Conservation (phyloP, 2,113 vertebrate genomes). For the Geothlypis trichas region DNA sequence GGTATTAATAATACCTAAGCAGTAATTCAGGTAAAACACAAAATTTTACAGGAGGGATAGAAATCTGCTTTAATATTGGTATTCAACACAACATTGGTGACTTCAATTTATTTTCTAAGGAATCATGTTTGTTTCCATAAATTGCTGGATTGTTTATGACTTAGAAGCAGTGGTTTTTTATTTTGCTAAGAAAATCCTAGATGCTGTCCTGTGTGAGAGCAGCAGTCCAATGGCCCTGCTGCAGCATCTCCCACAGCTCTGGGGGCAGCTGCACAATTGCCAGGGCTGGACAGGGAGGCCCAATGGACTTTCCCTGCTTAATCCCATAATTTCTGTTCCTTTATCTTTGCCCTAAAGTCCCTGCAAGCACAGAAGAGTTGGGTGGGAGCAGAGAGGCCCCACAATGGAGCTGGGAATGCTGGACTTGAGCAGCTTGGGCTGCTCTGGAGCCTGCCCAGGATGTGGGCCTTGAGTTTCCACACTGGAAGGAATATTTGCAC, state of each 20-base stretch:
- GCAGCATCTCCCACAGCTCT: neutral
- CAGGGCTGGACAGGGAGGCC: neutral
- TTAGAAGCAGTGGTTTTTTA: neutral
- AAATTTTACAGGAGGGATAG: neutral
- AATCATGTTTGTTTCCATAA: neutral
- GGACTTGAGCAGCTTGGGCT: fast-evolving
- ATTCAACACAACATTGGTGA: neutral
- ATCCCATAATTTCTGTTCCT: neutral
- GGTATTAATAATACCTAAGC: neutral
- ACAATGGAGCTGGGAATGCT: fast-evolving
- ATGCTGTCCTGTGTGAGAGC: neutral
- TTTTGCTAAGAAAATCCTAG: neutral
- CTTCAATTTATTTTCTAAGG: neutral
- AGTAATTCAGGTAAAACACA: neutral
- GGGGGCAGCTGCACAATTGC: neutral
- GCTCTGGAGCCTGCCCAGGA: neutral
- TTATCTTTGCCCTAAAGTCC: neutral
- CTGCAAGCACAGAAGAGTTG: fast-evolving
- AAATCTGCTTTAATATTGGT: neutral
- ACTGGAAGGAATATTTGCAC: neutral
- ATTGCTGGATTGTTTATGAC: neutral
- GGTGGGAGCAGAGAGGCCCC: neutral
- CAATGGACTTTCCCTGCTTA: neutral
- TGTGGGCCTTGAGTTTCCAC: neutral
- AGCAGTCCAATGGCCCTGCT: neutral